Base-by-base conservation (phyloP, 1,140 invertebrate genomes). In the Cataglyphis hispanica region DNA sequence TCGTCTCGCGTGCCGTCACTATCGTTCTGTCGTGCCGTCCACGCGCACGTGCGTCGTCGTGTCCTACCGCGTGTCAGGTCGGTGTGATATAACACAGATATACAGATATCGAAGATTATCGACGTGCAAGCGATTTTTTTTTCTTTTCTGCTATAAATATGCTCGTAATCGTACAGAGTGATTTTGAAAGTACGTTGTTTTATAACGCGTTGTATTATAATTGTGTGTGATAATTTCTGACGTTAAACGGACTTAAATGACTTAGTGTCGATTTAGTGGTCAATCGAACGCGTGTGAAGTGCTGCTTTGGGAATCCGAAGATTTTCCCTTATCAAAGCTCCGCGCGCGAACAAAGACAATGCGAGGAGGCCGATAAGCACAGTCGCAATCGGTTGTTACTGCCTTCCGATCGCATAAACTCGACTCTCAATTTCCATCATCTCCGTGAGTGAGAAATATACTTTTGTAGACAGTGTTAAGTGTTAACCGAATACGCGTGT, bases 11-110 rank as follows among this genome's bases (percentile, higher is more conserved):
- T 69, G 64, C 50, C 70, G 84, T 89, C 91, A 91, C 86, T 91
- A 84, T 86, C 87, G 90, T 66, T 87, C 70, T 86, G 91, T 87
- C 90, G 69, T 78, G 78, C 86, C 67, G 61, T 66, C 76, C 77
- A 86, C 78, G 88, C 83, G 88, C 90, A 88, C 87, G 87, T 84
- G 87, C 87, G 66, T 70, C 66, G 25, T 7, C 66, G 60, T 19
- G 8, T 56, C 63, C 63, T 75, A 63, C 56, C 37, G 37, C 37
- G 37, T 37, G 37, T 7, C 7, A 37, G 6, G 37, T 43, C 40
- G 7, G 8, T 31, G 31, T 31, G 31, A 31, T 31, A n/a, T n/a
- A n/a, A n/a, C n/a, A n/a, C n/a, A n/a, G n/a, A n/a, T n/a, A 31
- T 31, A 31, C 31, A 3, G 1, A 31, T n/a, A n/a, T 31, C 31